Base-by-base conservation (phyloP, 2,113 vertebrate species). In the Thamnaconus septentrionalis region DNA sequence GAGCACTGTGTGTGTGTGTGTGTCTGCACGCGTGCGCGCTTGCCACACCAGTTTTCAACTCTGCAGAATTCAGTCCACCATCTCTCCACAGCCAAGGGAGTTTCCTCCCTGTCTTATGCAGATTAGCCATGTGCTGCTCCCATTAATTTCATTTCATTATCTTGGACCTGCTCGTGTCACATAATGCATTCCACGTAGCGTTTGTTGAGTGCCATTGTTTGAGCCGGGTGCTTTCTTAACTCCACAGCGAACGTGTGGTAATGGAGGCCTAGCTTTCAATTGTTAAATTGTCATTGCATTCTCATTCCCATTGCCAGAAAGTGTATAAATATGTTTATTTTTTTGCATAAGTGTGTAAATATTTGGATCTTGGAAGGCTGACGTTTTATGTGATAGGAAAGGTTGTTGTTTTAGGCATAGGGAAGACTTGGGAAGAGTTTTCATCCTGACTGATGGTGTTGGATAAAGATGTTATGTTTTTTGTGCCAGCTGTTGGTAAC, bases 61-160 rank as follows among this genome's bases (percentile, higher is more conserved):
- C 18, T 31, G 18, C 85, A 93, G 92, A 93, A 86, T 88, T 87
- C 93, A 92, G 95, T 91, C 93, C 84, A 90, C 80, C 86, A 92
- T 92, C 91, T 79, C 93, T 93, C 93, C 92, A 86, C 92, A 91
- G 91, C 93, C 94, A 94, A 92, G 92, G 91, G 93, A 81, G 88
- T 93, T 78, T 92, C 93, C 93, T 92, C 93, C 94, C 93, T 93
- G 93, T 92, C 93, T 94, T 94, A 97, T 98, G 96, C 93, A 97
- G 95, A 98, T 99, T 92, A 98, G 96, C 96, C 96, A 95, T 95
- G 96, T 97, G 96, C 94, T 92, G 88, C 92, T 90, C 91, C 94
- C 90, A 94, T 93, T 94, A 94, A 88, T 94, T 94, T 88, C 73
- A 84, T 82, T 83, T 89, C 78, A 89, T 88, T 89, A 91, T 84